A percentile compares a stretch with the other conserved stretches of the same genome.
These are phyloP conservation scores for Eclectus roratus DNA, from an alignment of 2,113 vertebrate species.

Conservation along the genomic window DNA sequence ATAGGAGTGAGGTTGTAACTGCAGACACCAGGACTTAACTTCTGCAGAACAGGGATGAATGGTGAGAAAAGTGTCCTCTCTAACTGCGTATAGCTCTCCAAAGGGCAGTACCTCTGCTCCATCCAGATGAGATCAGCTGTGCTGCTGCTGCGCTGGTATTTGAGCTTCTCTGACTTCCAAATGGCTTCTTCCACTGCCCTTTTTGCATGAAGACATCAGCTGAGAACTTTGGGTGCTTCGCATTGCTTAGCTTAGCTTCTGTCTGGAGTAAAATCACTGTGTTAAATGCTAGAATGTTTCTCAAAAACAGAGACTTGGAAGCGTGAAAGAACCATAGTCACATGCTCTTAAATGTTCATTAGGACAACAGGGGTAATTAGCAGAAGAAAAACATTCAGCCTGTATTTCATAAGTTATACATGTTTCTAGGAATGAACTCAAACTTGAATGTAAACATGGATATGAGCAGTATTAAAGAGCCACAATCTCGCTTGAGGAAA, in stretches of 20 bases:
- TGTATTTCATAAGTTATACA: not conserved
- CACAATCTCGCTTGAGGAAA: conserved; percentile 95
- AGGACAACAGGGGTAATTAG: not conserved
- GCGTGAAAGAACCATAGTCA: not conserved
- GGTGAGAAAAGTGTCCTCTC: not conserved
- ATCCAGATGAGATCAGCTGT: too few relatives aligned
- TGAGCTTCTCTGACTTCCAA: not conserved
- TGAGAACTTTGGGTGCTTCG: not conserved
- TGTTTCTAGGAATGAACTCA: conserved; percentile 89
- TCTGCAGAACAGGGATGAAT: not conserved
- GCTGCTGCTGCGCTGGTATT: not conserved
- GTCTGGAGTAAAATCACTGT: not conserved
- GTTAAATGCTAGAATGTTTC: not conserved
- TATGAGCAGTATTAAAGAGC: conserved; percentile 94
- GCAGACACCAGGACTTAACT: not conserved
- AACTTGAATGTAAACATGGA: conserved; percentile 99
- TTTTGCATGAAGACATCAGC: not conserved
- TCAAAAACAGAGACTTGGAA: not conserved
- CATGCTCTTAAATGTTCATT: not conserved
- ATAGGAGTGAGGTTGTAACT: not conserved
- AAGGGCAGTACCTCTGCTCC: not conserved
- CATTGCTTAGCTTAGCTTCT: conserved; percentile 34
- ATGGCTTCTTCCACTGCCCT: not conserved
- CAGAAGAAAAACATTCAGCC: not conserved
- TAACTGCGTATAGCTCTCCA: not conserved